phyloP scores from a whole-genome alignment of 2,888 invertebrate genomes.

The Trilocha varians region DNA sequence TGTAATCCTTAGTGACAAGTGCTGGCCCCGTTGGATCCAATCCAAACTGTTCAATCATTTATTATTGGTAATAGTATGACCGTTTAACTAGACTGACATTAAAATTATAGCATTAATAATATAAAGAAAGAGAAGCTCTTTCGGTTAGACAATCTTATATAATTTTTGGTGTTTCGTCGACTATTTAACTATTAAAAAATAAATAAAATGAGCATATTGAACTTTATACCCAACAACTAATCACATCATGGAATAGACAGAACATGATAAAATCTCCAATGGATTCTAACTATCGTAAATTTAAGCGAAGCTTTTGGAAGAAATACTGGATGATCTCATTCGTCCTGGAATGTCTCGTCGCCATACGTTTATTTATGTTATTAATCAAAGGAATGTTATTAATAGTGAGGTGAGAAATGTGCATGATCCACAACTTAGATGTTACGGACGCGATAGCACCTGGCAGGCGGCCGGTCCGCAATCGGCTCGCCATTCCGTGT shows the following conservation, averaged over 20 bases:
- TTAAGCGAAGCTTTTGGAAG: background rate
- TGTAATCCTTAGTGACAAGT: constrained; percentile 19
- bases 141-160: no score
- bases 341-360: background rate
- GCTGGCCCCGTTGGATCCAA: constrained; percentile 20
- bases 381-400: background rate
- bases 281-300: background rate
- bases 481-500: constrained; percentile 9
- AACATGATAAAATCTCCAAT: no score
- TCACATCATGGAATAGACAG: no score
- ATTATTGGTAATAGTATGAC: constrained; percentile 6
- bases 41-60: constrained; percentile 16
- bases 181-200: no score
- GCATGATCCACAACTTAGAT: constrained; percentile 15
- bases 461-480: constrained; percentile 23
- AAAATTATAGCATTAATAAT: background rate
- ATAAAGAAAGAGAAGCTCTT: no score
- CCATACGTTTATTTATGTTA: background rate
- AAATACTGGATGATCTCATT: background rate
- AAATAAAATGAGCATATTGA: no score
- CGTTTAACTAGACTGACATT: background rate
- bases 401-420: constrained; percentile 11
- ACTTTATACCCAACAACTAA: no score
- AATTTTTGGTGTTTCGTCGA: no score
- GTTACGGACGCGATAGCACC: constrained; percentile 41